Evolutionary conservation across 2,888 invertebrate genomes (phyloP).

Genomic region (Nomada fucata): DNA sequence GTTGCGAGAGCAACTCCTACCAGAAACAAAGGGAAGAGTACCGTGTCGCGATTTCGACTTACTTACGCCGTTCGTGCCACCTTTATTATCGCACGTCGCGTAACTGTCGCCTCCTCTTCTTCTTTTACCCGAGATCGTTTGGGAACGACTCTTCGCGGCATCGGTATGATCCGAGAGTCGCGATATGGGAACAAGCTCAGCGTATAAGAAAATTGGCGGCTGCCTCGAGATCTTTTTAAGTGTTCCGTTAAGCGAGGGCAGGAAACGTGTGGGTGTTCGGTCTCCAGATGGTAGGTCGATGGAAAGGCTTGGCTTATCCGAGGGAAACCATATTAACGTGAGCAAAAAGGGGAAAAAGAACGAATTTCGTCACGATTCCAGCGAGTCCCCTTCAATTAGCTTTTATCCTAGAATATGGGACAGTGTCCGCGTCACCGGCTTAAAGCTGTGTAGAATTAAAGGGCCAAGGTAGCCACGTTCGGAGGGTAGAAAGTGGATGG

Average conservation of each 20-base stretch:
- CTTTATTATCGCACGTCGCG: background rate
- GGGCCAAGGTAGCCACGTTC: constrained; percentile 37
- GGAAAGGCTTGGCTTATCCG: constrained; percentile 34
- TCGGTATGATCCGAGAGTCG: constrained; percentile 4
- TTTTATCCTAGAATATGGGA: constrained; percentile 54
- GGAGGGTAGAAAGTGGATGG: constrained; percentile 9
- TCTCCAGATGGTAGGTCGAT: constrained; percentile 4
- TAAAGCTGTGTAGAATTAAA: constrained; percentile 26
- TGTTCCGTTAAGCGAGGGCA: constrained; percentile 9
- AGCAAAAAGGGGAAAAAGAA: constrained; percentile 19
- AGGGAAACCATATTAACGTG: constrained; percentile 36
- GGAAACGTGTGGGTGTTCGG: constrained; percentile 11
- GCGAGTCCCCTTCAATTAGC: constrained; percentile 53
- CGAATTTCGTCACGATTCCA: constrained; percentile 48
- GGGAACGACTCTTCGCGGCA: background rate
- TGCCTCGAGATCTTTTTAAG: constrained; percentile 32
- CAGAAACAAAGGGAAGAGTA: background rate
- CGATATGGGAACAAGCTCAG: constrained; percentile 29
- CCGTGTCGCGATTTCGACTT: background rate
- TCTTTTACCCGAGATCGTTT: background rate
- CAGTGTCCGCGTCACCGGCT: constrained; percentile 19
- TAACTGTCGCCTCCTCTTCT: background rate
- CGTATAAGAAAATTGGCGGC: constrained; percentile 43
- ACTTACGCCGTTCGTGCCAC: background rate
- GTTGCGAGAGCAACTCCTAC: too few species aligned